Evolutionary conservation across 1,140 invertebrate species (phyloP), one percentile per base, ranked within the genome.

Genomic region (Drosophila nikananu): DNA sequence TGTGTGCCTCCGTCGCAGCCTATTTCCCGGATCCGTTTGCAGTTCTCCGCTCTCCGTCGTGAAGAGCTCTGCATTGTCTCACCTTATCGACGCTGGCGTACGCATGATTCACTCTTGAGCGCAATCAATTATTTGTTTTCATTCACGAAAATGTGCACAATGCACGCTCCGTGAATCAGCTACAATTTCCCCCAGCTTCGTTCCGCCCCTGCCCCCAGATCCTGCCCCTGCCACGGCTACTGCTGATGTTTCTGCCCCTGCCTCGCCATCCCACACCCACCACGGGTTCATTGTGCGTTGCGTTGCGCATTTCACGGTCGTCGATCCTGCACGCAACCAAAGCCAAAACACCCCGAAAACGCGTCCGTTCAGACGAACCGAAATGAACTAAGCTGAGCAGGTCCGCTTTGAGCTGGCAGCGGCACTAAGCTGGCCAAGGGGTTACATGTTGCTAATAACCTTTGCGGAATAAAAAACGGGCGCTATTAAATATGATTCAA

Each of bases 201-300:
- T 44, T n/a, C 4, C 32, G 30, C 27, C 65, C 17, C 27, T 32
- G 60, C 17, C 46, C 19, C 46, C 65, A 51, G 30, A 21, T 27
- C 37, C 41, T 44, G 23, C 23, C 30, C 25, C 12, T 48, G 39
- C n/a, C 25, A 12, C 19, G 30, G 23, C 30, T 15, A 32, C 25
- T 25, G 30, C 46, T 9, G 15, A 25, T 30, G 65, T 25, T 21
- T 3, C 41, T 48, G 21, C 35, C 59, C 17, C 35, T 41, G 60
- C 17, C 17, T n/a, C 25, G 44, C 21, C 27, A 61, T 51, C 30
- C 51, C 48, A 70, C 57, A 44, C 63, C 51, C 65, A 65, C 63
- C 55, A 37, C 76, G 81, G 55, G 86, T 89, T 89, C 86, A 90
- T 90, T 89, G 86, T 90, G 86, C 86, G 86, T 86, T 86, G 67